phyloP scores from a whole-genome alignment of 2,113 vertebrate genomes.

The Sebastes fasciatus region DNA sequence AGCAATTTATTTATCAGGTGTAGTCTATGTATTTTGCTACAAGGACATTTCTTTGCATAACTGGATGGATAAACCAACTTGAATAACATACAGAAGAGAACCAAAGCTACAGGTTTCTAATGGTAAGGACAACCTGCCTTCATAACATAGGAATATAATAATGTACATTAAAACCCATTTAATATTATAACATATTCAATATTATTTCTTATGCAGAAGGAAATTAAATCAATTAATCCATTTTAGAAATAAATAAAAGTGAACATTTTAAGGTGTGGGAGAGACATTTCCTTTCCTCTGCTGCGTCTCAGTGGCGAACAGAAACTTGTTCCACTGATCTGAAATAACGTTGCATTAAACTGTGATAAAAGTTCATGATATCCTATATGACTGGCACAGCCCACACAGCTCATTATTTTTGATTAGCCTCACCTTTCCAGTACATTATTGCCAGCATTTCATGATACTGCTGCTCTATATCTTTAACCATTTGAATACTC shows the following conservation, averaged over 20 bases:
- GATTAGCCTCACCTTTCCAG: constrained; percentile 57
- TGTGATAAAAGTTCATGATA: constrained; percentile 32
- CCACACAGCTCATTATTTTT: constrained; percentile 63
- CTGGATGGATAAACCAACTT: too few relatives aligned
- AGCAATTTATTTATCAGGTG: too few relatives aligned
- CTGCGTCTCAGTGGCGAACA: not conserved
- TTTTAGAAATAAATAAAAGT: constrained; percentile 26
- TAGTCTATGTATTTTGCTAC: too few relatives aligned
- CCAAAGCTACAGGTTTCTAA: not conserved
- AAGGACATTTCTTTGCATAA: too few relatives aligned
- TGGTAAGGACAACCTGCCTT: not conserved
- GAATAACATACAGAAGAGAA: not conserved
- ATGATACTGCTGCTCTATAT: constrained; percentile 12
- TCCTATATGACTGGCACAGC: not conserved
- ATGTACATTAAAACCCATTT: too few relatives aligned
- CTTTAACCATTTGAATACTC: constrained; percentile 20
- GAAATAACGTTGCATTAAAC: not conserved
- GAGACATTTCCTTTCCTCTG: not conserved
- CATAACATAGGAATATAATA: not conserved
- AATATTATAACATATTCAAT: too few relatives aligned
- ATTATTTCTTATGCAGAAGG: not conserved
- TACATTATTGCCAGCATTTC: not conserved
- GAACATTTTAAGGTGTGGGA: not conserved
- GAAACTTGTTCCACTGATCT: not conserved
- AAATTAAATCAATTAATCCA: constrained; percentile 20